Conservation (phyloP, 2,113 vertebrate species). For the Channa maculata region DNA sequence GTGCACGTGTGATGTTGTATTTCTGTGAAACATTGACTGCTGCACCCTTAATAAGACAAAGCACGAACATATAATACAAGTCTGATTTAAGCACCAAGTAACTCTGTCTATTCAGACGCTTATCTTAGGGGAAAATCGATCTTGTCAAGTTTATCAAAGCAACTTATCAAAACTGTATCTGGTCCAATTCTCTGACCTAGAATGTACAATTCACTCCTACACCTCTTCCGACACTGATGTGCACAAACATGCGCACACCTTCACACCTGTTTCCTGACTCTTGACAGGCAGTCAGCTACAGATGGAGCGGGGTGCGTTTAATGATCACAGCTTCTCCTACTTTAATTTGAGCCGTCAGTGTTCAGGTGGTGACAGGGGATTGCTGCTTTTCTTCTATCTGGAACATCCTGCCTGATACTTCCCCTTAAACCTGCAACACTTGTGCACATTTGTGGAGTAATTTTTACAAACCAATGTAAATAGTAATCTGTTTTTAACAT, state of each 20-base stretch:
- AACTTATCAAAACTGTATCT: constrained; percentile 16
- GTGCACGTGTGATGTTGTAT: constrained; percentile 16
- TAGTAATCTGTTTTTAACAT: too few species aligned
- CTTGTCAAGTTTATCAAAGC: constrained; percentile 31
- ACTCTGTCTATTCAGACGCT: constrained; percentile 22
- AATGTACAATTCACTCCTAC: not conserved
- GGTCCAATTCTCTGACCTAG: constrained; percentile 16
- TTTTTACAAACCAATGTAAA: too few species aligned
- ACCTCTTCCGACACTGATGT: not conserved
- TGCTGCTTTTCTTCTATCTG: constrained; percentile 12
- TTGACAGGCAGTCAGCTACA: not conserved
- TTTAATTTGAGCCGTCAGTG: constrained; percentile 48
- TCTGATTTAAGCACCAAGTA: constrained; percentile 33
- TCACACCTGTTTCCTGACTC: constrained; percentile 42
- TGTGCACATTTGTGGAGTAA: too few species aligned
- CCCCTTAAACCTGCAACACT: constrained; percentile 6
- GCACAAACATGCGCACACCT: constrained; percentile 3
- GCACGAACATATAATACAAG: constrained; percentile 35
- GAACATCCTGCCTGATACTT: constrained; percentile 4
- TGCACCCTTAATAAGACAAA: constrained; percentile 32
- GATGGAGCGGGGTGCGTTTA: constrained; percentile 24
- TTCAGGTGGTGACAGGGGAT: constrained; percentile 28
- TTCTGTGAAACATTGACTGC: constrained; percentile 39
- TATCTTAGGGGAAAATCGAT: constrained; percentile 15
- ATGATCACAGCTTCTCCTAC: constrained; percentile 45